Conservation (phyloP, 2,888 invertebrate species). For the Tridacna crocea region DNA sequence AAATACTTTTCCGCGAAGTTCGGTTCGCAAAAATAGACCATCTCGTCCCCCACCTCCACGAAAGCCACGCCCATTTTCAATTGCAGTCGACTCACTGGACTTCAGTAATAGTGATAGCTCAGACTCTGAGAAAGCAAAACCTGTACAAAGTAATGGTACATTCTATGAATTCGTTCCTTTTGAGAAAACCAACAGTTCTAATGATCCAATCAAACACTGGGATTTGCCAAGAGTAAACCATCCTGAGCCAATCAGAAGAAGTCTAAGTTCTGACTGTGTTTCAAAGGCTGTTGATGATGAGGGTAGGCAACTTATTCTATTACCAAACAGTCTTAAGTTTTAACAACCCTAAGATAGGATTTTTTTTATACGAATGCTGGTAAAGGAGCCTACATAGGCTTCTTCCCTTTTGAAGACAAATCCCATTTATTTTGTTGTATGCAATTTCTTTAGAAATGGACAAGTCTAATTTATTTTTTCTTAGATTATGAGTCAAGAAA, state of each 20-base stretch:
- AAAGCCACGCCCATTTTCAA: slow-evolving; percentile 61
- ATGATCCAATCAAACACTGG: slow-evolving; percentile 66
- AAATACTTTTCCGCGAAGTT: slow-evolving; percentile 16
- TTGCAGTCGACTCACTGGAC: slow-evolving; percentile 52
- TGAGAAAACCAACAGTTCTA: background rate
- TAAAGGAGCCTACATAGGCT: too few relatives aligned
- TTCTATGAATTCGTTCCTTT: slow-evolving; percentile 58
- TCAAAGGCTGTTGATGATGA: slow-evolving; percentile 59
- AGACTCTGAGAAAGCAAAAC: slow-evolving; percentile 33
- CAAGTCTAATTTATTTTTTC: too few relatives aligned
- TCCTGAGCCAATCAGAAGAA: slow-evolving; percentile 68
- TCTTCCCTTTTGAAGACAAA: too few relatives aligned
- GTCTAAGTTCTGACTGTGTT: slow-evolving; percentile 78
- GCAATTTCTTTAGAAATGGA: too few relatives aligned
- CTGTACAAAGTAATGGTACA: slow-evolving; percentile 29
- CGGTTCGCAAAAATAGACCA: slow-evolving; percentile 50
- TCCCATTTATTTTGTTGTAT: too few relatives aligned
- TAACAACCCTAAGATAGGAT: too few relatives aligned
- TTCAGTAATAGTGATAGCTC: slow-evolving; percentile 34
- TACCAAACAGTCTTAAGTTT: too few relatives aligned
- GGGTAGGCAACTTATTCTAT: slow-evolving; percentile 23
- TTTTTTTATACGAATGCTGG: too few relatives aligned
- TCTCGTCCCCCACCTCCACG: slow-evolving; percentile 65
- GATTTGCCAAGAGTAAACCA: slow-evolving; percentile 58
- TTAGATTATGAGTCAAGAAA: too few relatives aligned